phyloP scores from a whole-genome alignment of 2,797 vertebrate genomes.

The Buceros bicornis region DNA sequence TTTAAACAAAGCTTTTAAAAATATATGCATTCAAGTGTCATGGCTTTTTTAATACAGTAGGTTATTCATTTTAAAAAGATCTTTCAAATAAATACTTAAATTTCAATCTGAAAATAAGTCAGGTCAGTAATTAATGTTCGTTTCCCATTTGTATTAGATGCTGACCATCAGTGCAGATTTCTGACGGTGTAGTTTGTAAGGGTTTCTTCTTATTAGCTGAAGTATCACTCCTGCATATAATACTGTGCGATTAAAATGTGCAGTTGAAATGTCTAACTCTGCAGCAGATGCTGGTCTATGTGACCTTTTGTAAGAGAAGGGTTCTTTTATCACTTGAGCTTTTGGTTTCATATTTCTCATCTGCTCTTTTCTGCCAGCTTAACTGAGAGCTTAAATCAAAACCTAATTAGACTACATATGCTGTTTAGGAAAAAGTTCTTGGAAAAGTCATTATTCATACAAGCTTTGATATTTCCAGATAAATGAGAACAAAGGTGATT shows the following conservation, averaged over 20 bases:
- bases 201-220: background rate
- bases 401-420: conserved; percentile 59
- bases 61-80: background rate
- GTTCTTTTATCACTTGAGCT: conserved; percentile 47
- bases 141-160: background rate
- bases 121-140: background rate
- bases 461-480: conserved; percentile 43
- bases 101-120: background rate
- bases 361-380: conserved; percentile 32
- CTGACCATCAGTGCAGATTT: background rate
- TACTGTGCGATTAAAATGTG: background rate
- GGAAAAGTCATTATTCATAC: conserved; percentile 55
- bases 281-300: conserved; percentile 23
- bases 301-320: conserved; percentile 53
- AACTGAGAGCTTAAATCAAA: conserved; percentile 49
- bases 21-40: background rate
- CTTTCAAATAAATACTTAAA: background rate
- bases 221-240: background rate
- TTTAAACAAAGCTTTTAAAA: background rate
- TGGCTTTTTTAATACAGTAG: background rate
- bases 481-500: conserved; percentile 23
- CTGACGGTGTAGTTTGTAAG: background rate
- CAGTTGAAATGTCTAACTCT: conserved; percentile 7
- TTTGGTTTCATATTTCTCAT: conserved; percentile 44
- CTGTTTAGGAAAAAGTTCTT: conserved; percentile 48